Base-by-base conservation (phyloP, 2,113 vertebrate species). In the Cyprinus carpio region DNA sequence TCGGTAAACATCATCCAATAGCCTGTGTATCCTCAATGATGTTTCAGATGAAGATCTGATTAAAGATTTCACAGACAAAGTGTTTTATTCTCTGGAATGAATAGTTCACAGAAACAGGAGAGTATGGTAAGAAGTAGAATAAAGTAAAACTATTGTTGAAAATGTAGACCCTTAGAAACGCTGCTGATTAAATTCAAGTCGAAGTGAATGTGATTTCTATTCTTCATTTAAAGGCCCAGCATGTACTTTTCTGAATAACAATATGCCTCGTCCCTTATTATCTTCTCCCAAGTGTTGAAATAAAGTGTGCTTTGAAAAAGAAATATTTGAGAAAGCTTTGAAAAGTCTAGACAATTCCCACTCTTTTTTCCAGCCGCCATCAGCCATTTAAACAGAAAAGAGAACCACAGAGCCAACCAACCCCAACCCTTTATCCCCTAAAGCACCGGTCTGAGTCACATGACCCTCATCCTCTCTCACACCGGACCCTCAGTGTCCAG, bases 381-480 rank as follows among this genome's bases (percentile, higher is more conserved):
- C 40, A 80, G 79, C 82, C 76, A 58, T 69, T 86, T 79, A 31
- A 79, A 56, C 49, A 37, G 67, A 29, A 65, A 65, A 54, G 67
- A 86, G 78, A 65, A 60, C 60, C 27, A 40, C 40, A 65, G 71
- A 74, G 67, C 54, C 78, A 75, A 86, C 64, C 31, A 20, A 56
- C 72, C 37, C 20, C 31, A 74, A 75, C 64, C 77, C 56, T 82
- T 74, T 67, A 58, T 84, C 29, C 51, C 46, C 78, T 75, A 31
- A 58, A 71, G 81, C 82, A 87, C 75, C 86, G 87, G 88, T 46
- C 40, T 3, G 25, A 34, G 74, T 86, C 87, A 84, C 74, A 76
- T 82, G 82, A 78, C 77, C 84, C 78, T 82, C 85, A 74, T 86
- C 81, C 80, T 74, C 84, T 75, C 77, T 82, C 75, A 83, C 75